A percentile compares a stretch with the other conserved stretches of the same genome.
Evolutionary conservation across 1,140 invertebrate species (phyloP).

Genomic region (Drosophila serrata): DNA sequence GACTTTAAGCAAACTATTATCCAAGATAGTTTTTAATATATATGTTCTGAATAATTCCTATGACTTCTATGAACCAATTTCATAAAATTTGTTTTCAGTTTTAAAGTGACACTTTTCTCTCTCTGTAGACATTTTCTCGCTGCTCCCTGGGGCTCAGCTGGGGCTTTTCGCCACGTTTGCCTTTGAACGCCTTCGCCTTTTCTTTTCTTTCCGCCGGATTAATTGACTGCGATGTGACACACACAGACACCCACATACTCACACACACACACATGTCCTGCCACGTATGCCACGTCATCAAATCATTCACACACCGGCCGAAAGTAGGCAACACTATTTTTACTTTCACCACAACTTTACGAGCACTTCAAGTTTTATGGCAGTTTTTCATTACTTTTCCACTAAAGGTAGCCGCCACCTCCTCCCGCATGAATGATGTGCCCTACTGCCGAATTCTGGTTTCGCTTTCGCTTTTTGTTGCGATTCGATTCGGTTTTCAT

Average conservation of each 20-base stretch:
- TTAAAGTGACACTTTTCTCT: background rate
- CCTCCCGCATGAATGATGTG: constrained; percentile 47
- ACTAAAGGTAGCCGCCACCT: background rate
- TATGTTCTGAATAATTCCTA: background rate
- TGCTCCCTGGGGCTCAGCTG: constrained; percentile 31
- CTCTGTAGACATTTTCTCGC: constrained; percentile 5
- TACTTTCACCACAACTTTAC: constrained; percentile 34
- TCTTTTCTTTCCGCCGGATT: constrained; percentile 64
- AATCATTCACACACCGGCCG: constrained; percentile 52
- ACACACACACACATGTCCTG: constrained; percentile 3
- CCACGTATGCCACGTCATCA: constrained; percentile 19
- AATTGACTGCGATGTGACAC: constrained; percentile 71
- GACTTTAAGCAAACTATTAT: background rate
- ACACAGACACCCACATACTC: constrained; percentile 21
- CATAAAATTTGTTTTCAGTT: background rate
- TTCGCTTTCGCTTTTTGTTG: constrained; percentile 22
- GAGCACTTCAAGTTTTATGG: constrained; percentile 51
- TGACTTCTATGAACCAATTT: no score
- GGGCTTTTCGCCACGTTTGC: constrained; percentile 38
- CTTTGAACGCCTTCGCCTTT: constrained; percentile 33
- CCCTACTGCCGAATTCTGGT: constrained; percentile 12
- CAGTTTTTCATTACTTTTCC: constrained; percentile 55
- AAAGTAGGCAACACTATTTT: constrained; percentile 38
- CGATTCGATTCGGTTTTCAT: constrained; percentile 38
- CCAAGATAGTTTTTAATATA: background rate